Conservation (phyloP, 2,888 invertebrate species). For the Epirrhoe tristata region DNA sequence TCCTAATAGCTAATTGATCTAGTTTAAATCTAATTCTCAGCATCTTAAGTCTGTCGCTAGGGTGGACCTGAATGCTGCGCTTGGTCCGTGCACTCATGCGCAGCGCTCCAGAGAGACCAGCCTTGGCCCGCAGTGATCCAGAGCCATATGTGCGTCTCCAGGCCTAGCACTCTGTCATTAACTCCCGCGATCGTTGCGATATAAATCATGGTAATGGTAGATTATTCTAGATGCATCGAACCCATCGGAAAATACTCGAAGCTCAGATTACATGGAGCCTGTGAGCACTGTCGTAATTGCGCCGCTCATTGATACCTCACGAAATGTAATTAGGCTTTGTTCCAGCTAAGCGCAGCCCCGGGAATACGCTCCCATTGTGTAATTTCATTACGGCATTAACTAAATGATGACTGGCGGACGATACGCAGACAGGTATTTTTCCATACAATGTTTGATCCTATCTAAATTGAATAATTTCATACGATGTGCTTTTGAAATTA, state of each 20-base stretch:
- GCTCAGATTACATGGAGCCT: slow-evolving; percentile 73
- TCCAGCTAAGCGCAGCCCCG: slow-evolving; percentile 67
- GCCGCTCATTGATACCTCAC: slow-evolving; percentile 81
- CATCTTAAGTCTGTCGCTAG: slow-evolving; percentile 10
- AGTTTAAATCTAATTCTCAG: slow-evolving; percentile 5
- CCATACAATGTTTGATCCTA: slow-evolving; percentile 42
- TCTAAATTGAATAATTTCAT: slow-evolving; percentile 45
- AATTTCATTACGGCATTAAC: slow-evolving; percentile 70
- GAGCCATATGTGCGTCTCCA: slow-evolving; percentile 69
- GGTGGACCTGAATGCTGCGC: slow-evolving; percentile 1
- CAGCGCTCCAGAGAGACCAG: slow-evolving; percentile 47
- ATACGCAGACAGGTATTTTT: slow-evolving; percentile 42
- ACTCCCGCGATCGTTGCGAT: slow-evolving; percentile 75
- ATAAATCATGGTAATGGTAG: slow-evolving; percentile 84
- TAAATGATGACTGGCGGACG: slow-evolving; percentile 65
- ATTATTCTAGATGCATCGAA: slow-evolving; percentile 81
- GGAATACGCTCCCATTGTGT: slow-evolving; percentile 66
- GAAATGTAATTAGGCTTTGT: slow-evolving; percentile 81
- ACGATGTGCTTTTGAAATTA: slow-evolving; percentile 20
- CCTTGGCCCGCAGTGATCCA: slow-evolving; percentile 53
- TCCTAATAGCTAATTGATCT: slow-evolving; percentile 11
- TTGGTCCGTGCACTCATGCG: slow-evolving; percentile 19
- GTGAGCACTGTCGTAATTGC: slow-evolving; percentile 74
- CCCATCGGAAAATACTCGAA: slow-evolving; percentile 76
- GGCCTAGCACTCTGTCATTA: slow-evolving; percentile 74